Conservation (phyloP, 2,113 vertebrate species). For the Morone saxatilis region DNA sequence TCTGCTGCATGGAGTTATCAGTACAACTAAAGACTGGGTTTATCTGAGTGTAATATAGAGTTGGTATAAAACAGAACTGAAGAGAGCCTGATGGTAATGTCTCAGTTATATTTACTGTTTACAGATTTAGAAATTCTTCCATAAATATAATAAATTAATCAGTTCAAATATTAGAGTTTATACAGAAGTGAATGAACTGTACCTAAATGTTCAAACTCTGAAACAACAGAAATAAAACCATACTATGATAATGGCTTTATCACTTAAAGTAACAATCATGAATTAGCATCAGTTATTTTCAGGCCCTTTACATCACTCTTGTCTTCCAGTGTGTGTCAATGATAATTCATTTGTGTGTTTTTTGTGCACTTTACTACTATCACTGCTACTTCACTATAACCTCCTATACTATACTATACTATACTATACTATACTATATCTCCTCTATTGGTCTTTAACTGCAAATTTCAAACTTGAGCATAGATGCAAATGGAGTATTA, state of each 20-base stretch:
- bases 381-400: background rate
- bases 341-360: background rate
- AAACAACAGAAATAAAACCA: background rate
- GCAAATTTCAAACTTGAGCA: background rate
- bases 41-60: background rate
- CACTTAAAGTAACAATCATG: background rate
- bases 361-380: background rate
- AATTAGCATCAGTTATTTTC: background rate
- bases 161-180: background rate
- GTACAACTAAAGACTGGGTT: conserved; percentile 10
- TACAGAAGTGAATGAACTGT: background rate
- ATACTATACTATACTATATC: too few relatives aligned
- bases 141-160: background rate
- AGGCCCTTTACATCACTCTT: background rate
- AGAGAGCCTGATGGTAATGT: background rate
- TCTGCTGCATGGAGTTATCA: conserved; percentile 63
- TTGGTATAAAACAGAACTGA: background rate
- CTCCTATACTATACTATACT: too few relatives aligned
- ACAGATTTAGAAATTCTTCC: background rate
- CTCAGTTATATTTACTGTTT: background rate
- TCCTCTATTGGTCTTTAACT: too few relatives aligned
- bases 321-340: too few relatives aligned
- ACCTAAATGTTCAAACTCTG: background rate
- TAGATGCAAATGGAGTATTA: background rate
- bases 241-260: background rate